phyloP scores from a whole-genome alignment of 2,113 vertebrate species.

The Brienomyrus brachyistius region DNA sequence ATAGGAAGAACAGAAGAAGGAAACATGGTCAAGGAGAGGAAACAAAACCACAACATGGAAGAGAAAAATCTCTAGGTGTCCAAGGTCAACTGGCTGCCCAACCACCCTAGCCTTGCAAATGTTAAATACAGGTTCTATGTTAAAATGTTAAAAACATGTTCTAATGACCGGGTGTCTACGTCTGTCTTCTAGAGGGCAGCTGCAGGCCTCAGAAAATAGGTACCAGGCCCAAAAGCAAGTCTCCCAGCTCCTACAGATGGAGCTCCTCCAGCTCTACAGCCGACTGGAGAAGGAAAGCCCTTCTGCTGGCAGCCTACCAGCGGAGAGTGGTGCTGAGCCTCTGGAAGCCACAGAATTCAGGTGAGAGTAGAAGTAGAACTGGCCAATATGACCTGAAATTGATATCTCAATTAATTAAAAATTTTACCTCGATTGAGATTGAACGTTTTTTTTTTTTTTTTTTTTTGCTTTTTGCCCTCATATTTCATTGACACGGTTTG shows the following conservation, averaged over 20 bases:
- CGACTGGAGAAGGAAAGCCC: conserved; percentile 64
- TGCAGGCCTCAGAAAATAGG: conserved; percentile 75
- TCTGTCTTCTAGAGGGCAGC: conserved; percentile 57
- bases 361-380: not conserved
- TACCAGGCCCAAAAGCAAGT: conserved; percentile 75
- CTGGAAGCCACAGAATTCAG: conserved; percentile 19
- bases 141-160: no score
- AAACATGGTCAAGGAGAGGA: not conserved
- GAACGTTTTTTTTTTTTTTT: no score
- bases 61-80: not conserved
- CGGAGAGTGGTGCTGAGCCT: conserved; percentile 16
- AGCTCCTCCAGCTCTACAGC: conserved; percentile 83
- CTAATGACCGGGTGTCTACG: not conserved
- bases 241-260: conserved; percentile 70
- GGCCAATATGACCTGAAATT: no score
- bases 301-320: conserved; percentile 54
- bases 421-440: no score
- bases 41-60: not conserved
- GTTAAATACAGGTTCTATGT: no score
- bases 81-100: not conserved
- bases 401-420: no score
- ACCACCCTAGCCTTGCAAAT: not conserved
- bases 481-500: no score
- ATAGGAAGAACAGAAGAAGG: not conserved
- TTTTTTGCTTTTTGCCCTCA: no score